Conservation (phyloP, 2,888 invertebrate species). For the Andrena marginata region DNA sequence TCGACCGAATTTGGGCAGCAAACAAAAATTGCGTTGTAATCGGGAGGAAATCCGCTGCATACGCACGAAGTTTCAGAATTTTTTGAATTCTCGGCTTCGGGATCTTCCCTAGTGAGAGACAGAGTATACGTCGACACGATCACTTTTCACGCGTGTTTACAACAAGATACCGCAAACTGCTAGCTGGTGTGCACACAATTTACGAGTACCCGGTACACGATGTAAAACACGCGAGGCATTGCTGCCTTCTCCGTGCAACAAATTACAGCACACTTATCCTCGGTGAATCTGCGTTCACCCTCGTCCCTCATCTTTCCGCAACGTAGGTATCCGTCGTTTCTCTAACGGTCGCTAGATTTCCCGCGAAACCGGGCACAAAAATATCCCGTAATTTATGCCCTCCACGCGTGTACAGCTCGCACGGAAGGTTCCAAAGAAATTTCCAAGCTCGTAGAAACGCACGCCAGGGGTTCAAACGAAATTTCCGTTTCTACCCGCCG, state of each 20-base stretch:
- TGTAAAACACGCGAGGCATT: conserved; percentile 8
- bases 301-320: not conserved
- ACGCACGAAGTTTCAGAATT: too few relatives aligned
- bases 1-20: too few relatives aligned
- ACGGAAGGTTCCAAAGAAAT: not conserved
- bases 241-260: not conserved
- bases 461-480: not conserved
- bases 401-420: not conserved
- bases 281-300: not conserved
- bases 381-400: not conserved
- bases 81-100: too few relatives aligned
- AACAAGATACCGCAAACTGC: conserved; percentile 20
- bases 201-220: conserved; percentile 12
- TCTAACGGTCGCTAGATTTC: not conserved
- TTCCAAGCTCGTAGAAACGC: not conserved
- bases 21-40: too few relatives aligned
- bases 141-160: conserved; percentile 28
- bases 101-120: too few relatives aligned
- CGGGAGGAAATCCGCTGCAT: too few relatives aligned
- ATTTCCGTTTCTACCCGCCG: not conserved
- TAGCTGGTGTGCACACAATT: conserved; percentile 12
- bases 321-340: not conserved
- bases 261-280: not conserved
- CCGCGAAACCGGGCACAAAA: not conserved
- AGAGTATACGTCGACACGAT: not conserved